phyloP scores from a whole-genome alignment of 2,113 vertebrate species.

The Catagonus wagneri region DNA sequence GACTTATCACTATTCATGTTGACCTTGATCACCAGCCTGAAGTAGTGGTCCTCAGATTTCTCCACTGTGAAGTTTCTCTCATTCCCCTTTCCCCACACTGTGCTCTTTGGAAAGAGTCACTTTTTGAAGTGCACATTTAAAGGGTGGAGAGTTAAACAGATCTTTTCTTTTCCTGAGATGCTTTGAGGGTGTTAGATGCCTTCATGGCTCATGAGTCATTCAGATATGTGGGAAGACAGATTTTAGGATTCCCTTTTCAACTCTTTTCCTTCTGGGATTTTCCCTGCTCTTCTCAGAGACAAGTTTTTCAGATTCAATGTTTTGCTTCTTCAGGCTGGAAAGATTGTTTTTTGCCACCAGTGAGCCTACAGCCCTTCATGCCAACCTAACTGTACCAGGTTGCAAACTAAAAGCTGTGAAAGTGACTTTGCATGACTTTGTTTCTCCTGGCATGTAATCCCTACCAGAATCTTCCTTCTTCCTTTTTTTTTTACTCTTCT shows the following conservation, averaged over 20 bases:
- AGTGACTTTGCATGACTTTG: not conserved
- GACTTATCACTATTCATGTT: not conserved
- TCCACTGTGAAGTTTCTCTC: not conserved
- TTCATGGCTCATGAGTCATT: no score
- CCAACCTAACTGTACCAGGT: not conserved
- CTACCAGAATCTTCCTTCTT: not conserved
- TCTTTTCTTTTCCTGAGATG: not conserved
- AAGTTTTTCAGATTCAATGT: not conserved
- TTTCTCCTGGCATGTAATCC: not conserved
- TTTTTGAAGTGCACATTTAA: not conserved
- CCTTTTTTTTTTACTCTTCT: not conserved
- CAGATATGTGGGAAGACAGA: not conserved
- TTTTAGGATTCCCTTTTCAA: not conserved
- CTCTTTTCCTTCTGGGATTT: not conserved
- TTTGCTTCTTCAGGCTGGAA: not conserved
- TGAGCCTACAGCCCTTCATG: rapidly evolving
- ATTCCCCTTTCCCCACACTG: not conserved
- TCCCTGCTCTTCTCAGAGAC: not conserved
- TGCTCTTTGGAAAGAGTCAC: not conserved
- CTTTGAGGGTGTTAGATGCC: not conserved
- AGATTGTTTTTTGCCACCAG: no score
- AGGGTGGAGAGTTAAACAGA: rapidly evolving
- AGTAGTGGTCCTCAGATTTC: no score
- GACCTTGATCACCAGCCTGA: not conserved
- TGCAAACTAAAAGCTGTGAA: not conserved